Percentiles rank a stretch among this genome's conserved stretches.
Conservation (phyloP, 2,797 vertebrate species). For the Thamnophis elegans region DNA sequence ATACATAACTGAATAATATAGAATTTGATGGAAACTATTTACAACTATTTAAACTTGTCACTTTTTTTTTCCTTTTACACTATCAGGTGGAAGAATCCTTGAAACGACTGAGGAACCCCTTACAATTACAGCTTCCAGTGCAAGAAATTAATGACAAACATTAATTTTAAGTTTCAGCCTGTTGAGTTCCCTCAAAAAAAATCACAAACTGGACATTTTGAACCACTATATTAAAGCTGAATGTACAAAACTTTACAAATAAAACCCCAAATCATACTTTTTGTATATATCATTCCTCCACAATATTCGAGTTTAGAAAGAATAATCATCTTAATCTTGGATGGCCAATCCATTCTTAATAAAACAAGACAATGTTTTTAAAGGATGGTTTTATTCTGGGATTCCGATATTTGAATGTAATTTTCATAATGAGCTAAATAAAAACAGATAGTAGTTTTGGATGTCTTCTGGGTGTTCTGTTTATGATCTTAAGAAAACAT, state of each 20-base stretch:
- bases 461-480: background rate
- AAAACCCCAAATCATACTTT: background rate
- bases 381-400: background rate
- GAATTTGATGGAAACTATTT: background rate
- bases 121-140: slow-evolving; percentile 76
- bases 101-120: slow-evolving; percentile 76
- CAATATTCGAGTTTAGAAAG: background rate
- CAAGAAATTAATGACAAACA: slow-evolving; percentile 77
- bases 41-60: background rate
- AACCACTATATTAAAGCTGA: slow-evolving; percentile 25
- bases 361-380: background rate
- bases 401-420: background rate
- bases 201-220: slow-evolving; percentile 46
- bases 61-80: slow-evolving; percentile 20
- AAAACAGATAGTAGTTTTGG: background rate
- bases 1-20: background rate
- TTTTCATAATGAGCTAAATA: slow-evolving; percentile 5
- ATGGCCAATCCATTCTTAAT: background rate
- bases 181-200: slow-evolving; percentile 2
- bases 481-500: background rate
- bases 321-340: background rate
- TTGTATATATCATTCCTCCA: background rate
- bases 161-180: slow-evolving; percentile 54
- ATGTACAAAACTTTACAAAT: background rate
- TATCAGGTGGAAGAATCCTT: slow-evolving; percentile 84